These are phyloP conservation scores for Phalera bucephala DNA, from an alignment of 2,888 invertebrate genomes.

Conservation along the genomic window DNA sequence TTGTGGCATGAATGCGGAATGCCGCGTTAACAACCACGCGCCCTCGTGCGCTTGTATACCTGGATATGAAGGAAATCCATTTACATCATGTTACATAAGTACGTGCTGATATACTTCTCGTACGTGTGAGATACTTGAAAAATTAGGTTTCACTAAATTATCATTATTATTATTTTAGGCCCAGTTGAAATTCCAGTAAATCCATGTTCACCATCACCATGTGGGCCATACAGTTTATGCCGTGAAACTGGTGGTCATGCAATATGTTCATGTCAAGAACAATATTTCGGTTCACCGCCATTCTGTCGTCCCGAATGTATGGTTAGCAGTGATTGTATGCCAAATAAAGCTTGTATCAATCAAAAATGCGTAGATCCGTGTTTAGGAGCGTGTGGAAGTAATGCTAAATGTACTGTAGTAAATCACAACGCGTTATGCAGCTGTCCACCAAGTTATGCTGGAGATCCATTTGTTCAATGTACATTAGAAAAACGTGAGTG, in stretches of 20 bases:
- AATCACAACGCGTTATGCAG: slow-evolving; percentile 94
- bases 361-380: slow-evolving; percentile 93
- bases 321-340: slow-evolving; percentile 91
- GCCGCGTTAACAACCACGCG: slow-evolving; percentile 91
- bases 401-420: slow-evolving; percentile 91
- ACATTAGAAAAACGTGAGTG: slow-evolving; percentile 85
- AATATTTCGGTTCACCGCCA: slow-evolving; percentile 91
- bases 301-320: slow-evolving; percentile 92
- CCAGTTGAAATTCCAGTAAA: slow-evolving; percentile 65
- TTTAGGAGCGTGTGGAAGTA: slow-evolving; percentile 90
- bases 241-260: slow-evolving; percentile 88
- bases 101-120: too few relatives aligned
- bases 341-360: slow-evolving; percentile 90
- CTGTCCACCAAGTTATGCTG: slow-evolving; percentile 88
- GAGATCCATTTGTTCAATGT: slow-evolving; percentile 92
- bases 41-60: slow-evolving; percentile 89
- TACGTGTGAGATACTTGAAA: too few relatives aligned
- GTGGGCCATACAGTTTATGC: slow-evolving; percentile 92
- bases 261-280: slow-evolving; percentile 90
- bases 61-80: slow-evolving; percentile 91
- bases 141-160: too few relatives aligned
- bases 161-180: slow-evolving; percentile 51
- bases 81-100: slow-evolving; percentile 87
- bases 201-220: slow-evolving; percentile 86
- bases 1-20: slow-evolving; percentile 92